Base-by-base conservation (phyloP, 2,113 vertebrate species). In the Pandion haliaetus region DNA sequence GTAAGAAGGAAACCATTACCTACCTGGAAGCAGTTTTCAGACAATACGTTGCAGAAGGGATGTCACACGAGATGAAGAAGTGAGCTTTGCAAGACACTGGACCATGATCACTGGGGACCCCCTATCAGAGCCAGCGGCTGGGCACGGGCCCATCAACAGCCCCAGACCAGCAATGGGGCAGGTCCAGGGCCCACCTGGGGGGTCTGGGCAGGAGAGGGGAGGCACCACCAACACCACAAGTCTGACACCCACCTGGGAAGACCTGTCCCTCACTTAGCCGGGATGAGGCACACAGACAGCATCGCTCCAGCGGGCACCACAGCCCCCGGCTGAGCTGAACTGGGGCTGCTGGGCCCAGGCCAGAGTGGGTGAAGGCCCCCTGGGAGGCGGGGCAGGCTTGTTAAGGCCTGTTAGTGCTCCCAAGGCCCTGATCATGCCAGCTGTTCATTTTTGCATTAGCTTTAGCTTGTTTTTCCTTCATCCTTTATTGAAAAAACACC, bases 11-110 rank as follows among this genome's bases (percentile, higher is more conserved):
- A 91, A 42, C 25, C 24, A 3, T 24, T 5, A 6, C 73, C 65
- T 54, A n/a, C 34, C 61, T 44, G 47, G 58, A 45, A 77, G 20
- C 7, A 5, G 12, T 29, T 83, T 52, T 47, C 17, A 20, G 9
- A 23, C 45, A 52, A 24, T 9, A 12, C 1, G 1, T 32, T 14
- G 38, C 36, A 47, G 85, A n/a, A 40, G 31, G 25, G 16, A 14
- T 23, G 21, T 44, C 31, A 15, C 0, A 0, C 0, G 0, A 32
- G 58, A 44, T 2, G 21, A 36, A 44, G 66, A 24, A 29, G 15
- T 4, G 40, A 67, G n/a, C 24, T 45, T 24, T 50, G 47, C 38
- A 4, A 24, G 52, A 23, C 21, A 6, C 20, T 0, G 5, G 28
- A 17, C 55, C 8, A 0, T 2, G 17, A 12, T 74, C n/a, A 17